A percentile compares a stretch with the other conserved stretches of the same genome.
Conservation (phyloP, 2,797 vertebrate genomes). For the Helicolenus hilgendorfi region DNA sequence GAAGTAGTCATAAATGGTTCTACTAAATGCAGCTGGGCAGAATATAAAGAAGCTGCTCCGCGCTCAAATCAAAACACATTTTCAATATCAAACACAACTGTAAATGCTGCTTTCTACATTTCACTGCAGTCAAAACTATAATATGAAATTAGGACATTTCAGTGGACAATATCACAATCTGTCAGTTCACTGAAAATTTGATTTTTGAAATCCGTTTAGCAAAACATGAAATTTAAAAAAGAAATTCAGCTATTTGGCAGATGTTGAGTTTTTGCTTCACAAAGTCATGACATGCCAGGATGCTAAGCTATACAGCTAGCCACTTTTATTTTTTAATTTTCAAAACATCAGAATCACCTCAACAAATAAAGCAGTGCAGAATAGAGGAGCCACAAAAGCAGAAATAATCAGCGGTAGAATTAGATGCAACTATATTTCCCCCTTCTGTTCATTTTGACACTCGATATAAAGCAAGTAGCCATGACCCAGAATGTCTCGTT, state of each 20-base stretch:
- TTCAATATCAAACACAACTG: neutral
- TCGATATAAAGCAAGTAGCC: neutral
- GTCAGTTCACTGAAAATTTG: neutral
- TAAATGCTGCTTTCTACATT: neutral
- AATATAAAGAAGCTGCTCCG: neutral
- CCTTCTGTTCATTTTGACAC: neutral
- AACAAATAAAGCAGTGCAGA: neutral
- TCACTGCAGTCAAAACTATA: neutral
- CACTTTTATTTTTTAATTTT: neutral
- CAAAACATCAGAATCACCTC: constrained; percentile 8
- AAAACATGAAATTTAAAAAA: neutral
- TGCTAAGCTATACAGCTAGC: neutral
- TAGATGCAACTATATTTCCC: neutral
- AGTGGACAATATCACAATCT: neutral
- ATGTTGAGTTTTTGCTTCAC: neutral
- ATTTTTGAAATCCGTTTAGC: neutral
- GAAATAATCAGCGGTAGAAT: neutral
- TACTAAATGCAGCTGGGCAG: neutral
- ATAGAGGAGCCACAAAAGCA: neutral
- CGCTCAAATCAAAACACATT: neutral
- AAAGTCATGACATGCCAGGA: neutral
- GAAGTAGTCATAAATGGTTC: neutral
- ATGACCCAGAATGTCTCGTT: neutral
- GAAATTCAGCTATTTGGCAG: neutral
- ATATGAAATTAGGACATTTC: neutral